Percentiles rank a stretch among this genome's conserved stretches.
Conservation (phyloP, 2,113 vertebrate genomes). For the Hipposideros armiger region DNA sequence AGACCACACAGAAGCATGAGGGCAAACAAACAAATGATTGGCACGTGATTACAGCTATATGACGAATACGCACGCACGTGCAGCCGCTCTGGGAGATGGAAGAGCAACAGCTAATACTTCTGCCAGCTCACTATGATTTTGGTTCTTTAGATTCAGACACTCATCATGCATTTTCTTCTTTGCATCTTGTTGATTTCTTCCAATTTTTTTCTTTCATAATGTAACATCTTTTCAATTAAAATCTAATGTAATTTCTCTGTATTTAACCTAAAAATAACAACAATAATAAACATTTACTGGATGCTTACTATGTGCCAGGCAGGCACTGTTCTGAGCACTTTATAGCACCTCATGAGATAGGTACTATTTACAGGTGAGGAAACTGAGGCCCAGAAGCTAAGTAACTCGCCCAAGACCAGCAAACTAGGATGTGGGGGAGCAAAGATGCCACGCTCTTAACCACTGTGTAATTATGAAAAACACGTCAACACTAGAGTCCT, state of each 20-base stretch:
- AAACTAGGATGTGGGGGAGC: background rate
- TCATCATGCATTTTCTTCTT: background rate
- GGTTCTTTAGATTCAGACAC: background rate
- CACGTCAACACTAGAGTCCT: no score
- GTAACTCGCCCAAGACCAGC: background rate
- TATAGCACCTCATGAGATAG: fast-evolving
- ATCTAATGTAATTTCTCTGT: conserved; percentile 2
- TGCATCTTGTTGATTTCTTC: background rate
- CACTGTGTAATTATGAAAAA: background rate
- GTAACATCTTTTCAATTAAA: background rate
- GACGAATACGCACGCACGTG: fast-evolving
- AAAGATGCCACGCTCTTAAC: background rate
- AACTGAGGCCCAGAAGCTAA: background rate
- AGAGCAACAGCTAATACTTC: fast-evolving
- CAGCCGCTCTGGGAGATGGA: background rate
- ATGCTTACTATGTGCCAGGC: background rate
- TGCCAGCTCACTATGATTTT: background rate
- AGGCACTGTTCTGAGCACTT: background rate
- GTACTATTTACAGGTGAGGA: background rate
- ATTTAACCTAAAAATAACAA: background rate
- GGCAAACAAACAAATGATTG: background rate
- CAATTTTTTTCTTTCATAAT: conserved; percentile 44
- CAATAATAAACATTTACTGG: background rate
- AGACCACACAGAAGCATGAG: background rate
- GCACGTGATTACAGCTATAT: no score